Conservation (phyloP, 1,140 invertebrate species). For the Drosophila pseudoobscura region DNA sequence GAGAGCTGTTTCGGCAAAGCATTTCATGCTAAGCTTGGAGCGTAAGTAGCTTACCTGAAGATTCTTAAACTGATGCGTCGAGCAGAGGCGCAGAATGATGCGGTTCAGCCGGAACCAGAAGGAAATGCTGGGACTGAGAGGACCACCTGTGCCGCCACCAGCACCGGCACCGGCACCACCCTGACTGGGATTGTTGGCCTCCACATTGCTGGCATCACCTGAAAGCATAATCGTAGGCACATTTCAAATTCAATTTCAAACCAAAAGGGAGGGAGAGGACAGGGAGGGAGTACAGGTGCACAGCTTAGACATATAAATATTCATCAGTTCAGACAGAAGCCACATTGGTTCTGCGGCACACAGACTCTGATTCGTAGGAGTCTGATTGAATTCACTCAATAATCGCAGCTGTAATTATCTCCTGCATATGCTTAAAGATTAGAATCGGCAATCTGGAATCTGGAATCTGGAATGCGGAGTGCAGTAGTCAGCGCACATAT, state of each 20-base stretch:
- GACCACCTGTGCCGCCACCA: constrained; percentile 44
- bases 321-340: constrained; percentile 5
- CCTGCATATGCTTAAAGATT: constrained; percentile 5
- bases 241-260: constrained; percentile 17
- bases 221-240: constrained; percentile 10
- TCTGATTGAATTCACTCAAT: not conserved
- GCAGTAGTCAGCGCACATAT: constrained; percentile 1
- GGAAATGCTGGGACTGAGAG: constrained; percentile 74
- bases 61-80: constrained; percentile 89
- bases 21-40: constrained; percentile 41
- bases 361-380: constrained; percentile 7
- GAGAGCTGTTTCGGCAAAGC: not conserved
- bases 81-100: constrained; percentile 84
- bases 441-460: constrained; percentile 1
- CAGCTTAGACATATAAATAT: constrained; percentile 11
- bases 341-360: constrained; percentile 35
- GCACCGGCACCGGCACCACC: constrained; percentile 18
- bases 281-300: not conserved
- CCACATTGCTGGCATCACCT: constrained; percentile 56
- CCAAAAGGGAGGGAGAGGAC: not conserved
- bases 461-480: not conserved
- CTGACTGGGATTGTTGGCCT: constrained; percentile 61
- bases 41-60: constrained; percentile 85
- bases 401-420: constrained; percentile 25
- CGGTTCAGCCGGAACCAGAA: constrained; percentile 83